These are phyloP conservation scores for Germaria angustata DNA, from an alignment of 2,888 invertebrate genomes.

Conservation along the genomic window DNA sequence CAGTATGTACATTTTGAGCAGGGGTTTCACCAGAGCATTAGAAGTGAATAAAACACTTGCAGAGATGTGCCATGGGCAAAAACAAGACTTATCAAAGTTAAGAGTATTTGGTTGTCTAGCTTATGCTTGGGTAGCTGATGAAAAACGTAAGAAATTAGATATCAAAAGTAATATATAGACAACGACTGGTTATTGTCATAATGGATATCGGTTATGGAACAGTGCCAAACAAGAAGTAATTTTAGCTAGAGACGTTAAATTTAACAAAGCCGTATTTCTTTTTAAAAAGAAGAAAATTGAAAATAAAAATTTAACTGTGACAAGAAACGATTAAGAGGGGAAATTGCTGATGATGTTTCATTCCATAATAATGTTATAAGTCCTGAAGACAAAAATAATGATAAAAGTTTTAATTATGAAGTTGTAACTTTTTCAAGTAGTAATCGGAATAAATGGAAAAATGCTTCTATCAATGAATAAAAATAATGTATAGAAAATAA, in stretches of 20 bases:
- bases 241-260: background rate
- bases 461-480: no score
- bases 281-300: background rate
- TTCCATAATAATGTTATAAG: no score
- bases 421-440: no score
- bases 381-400: no score
- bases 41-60: no score
- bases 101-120: conserved; percentile 66
- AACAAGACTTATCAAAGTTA: background rate
- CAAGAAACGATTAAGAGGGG: background rate
- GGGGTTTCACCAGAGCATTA: no score
- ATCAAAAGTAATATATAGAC: conserved; percentile 40
- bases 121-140: conserved; percentile 65
- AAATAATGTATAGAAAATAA: no score
- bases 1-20: background rate
- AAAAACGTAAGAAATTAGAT: conserved; percentile 65
- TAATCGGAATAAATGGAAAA: no score
- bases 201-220: conserved; percentile 55
- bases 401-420: no score
- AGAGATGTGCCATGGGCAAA: no score
- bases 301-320: background rate
- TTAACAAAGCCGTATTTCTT: background rate
- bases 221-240: no score
- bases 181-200: conserved; percentile 59
- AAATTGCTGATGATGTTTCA: background rate